phyloP scores from a whole-genome alignment of 1,140 invertebrate species.

The Cyclargus thomasi region DNA sequence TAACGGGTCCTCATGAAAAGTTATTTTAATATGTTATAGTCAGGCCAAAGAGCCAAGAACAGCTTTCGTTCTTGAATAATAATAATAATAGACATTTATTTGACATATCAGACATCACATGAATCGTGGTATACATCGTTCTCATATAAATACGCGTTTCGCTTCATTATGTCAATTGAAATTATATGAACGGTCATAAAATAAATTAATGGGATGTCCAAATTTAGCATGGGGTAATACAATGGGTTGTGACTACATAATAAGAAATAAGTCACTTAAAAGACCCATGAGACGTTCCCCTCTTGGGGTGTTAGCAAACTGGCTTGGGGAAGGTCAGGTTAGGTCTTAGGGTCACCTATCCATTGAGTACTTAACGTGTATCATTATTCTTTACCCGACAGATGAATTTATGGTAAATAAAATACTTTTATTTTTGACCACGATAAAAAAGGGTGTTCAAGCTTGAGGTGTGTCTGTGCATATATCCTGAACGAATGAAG shows the following conservation, averaged over 20 bases:
- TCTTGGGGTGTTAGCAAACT: slow-evolving; percentile 27
- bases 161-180: background rate
- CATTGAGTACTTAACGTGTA: slow-evolving; percentile 11
- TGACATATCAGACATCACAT: too few relatives aligned
- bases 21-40: too few relatives aligned
- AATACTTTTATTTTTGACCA: too few relatives aligned
- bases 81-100: too few relatives aligned
- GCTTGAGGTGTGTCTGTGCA: too few relatives aligned
- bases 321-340: slow-evolving; percentile 37
- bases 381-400: background rate
- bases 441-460: too few relatives aligned
- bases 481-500: too few relatives aligned
- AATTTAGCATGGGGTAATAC: background rate
- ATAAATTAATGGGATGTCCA: background rate
- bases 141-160: too few relatives aligned
- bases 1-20: too few relatives aligned
- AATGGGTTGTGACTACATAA: background rate
- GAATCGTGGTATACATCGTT: too few relatives aligned
- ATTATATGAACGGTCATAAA: background rate
- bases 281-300: slow-evolving; percentile 20
- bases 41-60: too few relatives aligned
- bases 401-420: background rate
- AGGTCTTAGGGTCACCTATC: slow-evolving; percentile 19
- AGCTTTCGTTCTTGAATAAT: too few relatives aligned
- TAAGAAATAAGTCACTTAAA: slow-evolving; percentile 7